Evolutionary conservation across 2,113 vertebrate species (phyloP).

Genomic region (Pollimyrus isidori): DNA sequence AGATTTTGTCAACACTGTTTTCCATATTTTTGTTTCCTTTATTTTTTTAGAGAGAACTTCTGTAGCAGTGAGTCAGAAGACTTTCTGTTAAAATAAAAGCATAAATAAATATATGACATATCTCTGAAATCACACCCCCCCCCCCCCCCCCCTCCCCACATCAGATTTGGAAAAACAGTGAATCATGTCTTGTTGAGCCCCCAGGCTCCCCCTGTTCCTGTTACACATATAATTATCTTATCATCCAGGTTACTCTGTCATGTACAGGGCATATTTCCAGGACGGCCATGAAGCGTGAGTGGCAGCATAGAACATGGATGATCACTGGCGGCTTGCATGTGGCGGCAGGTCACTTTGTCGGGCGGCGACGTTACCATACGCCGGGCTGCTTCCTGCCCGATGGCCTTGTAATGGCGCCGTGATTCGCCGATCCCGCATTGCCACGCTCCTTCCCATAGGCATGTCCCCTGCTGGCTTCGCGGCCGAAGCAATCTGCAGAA

Average conservation of each 20-base stretch:
- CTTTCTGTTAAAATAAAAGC: background rate
- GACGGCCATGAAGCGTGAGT: slow-evolving; percentile 58
- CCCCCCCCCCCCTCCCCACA: background rate
- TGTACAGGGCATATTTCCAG: background rate
- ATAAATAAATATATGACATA: background rate
- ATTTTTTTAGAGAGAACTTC: background rate
- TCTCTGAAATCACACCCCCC: background rate
- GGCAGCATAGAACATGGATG: slow-evolving; percentile 60
- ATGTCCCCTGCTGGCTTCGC: slow-evolving; percentile 2
- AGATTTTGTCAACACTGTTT: slow-evolving; percentile 24
- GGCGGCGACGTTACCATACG: slow-evolving; percentile 54
- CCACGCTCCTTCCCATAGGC: slow-evolving; percentile 36
- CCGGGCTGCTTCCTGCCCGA: slow-evolving; percentile 45
- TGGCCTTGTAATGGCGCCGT: slow-evolving; percentile 45
- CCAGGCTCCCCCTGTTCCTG: background rate
- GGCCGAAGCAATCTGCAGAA: slow-evolving; percentile 17
- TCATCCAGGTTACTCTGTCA: background rate
- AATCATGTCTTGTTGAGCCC: background rate
- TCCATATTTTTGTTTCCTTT: background rate
- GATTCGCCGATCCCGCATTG: slow-evolving; percentile 45
- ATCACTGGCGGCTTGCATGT: slow-evolving; percentile 61
- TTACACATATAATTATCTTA: slow-evolving; percentile 4
- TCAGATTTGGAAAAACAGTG: background rate
- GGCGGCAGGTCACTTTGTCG: slow-evolving; percentile 56
- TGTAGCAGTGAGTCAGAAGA: background rate